These are phyloP conservation scores for Lysandra bellargus DNA, from an alignment of 2,888 invertebrate genomes.

Conservation along the genomic window DNA sequence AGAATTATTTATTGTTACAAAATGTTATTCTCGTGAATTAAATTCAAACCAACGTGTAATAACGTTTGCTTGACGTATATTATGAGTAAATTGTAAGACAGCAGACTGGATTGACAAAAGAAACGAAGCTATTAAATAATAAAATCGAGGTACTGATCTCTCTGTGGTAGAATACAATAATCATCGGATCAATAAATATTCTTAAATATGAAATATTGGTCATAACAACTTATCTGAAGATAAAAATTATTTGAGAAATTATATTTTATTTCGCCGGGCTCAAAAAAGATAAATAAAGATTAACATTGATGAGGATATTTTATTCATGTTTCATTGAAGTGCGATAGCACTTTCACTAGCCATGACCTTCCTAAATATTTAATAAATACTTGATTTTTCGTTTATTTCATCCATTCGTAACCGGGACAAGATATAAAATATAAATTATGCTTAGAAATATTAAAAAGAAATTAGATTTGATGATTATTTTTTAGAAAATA, in stretches of 20 bases:
- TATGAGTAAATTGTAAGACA: too few species aligned
- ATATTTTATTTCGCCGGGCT: background rate
- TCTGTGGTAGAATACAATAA: too few species aligned
- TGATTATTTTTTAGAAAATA: background rate
- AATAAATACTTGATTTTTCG: background rate
- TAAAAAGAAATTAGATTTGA: background rate
- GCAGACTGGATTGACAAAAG: too few species aligned
- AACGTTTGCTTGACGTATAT: too few species aligned
- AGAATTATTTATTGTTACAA: too few species aligned
- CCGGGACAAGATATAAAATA: background rate
- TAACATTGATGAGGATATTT: slow-evolving; percentile 10
- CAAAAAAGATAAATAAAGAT: background rate
- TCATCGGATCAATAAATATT: too few species aligned
- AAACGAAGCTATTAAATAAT: background rate
- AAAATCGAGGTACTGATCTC: background rate
- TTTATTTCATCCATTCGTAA: background rate
- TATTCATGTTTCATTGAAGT: background rate
- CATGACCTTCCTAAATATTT: slow-evolving; percentile 5
- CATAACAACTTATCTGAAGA: background rate
- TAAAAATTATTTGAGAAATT: background rate
- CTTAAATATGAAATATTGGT: background rate
- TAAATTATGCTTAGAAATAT: background rate
- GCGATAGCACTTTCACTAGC: background rate
- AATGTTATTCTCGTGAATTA: too few species aligned
- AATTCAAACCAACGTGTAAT: too few species aligned